phyloP scores from a whole-genome alignment of 1,140 invertebrate species.

The Drosophila auraria region DNA sequence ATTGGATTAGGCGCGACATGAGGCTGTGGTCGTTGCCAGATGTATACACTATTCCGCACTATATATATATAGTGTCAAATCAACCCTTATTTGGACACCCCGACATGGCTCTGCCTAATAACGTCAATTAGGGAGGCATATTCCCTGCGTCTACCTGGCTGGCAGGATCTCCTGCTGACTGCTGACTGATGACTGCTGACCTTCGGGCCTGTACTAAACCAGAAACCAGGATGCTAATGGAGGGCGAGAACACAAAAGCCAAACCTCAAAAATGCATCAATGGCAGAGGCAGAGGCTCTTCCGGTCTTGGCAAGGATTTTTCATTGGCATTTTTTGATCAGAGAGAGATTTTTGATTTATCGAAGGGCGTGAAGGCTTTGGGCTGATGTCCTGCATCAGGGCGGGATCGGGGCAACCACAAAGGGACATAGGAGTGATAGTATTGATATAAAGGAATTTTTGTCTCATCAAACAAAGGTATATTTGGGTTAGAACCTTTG shows the following conservation, averaged over 20 bases:
- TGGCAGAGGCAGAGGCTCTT: slow-evolving; percentile 28
- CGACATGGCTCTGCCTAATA: slow-evolving; percentile 54
- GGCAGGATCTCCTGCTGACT: slow-evolving; percentile 10
- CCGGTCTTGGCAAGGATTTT: slow-evolving; percentile 24
- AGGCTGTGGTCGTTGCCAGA: slow-evolving; percentile 44
- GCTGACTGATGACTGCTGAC: slow-evolving; percentile 64
- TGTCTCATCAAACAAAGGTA: not conserved
- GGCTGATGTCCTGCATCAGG: slow-evolving; percentile 5
- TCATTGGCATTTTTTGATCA: slow-evolving; percentile 11
- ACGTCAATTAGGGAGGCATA: slow-evolving; percentile 67
- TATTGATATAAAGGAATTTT: not conserved
- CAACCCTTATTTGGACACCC: slow-evolving; percentile 25
- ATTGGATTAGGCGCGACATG: slow-evolving; percentile 69
- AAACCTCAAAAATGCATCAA: slow-evolving; percentile 66
- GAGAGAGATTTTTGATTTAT: slow-evolving; percentile 53
- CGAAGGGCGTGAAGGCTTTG: slow-evolving; percentile 12
- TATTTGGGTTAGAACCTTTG: not conserved
- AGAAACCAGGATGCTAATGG: slow-evolving; percentile 57
- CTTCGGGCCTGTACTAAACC: slow-evolving; percentile 41
- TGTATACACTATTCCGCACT: slow-evolving; percentile 3
- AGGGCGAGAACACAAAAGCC: slow-evolving; percentile 63
- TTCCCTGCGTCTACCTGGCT: slow-evolving; percentile 56
- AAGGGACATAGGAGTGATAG: not conserved
- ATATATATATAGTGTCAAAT: slow-evolving; percentile 1
- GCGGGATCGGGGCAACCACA: slow-evolving; percentile 42